These are phyloP conservation scores for Palythoa grandis DNA, from an alignment of 92 coral and sea anemone species.

Conservation along the genomic window DNA sequence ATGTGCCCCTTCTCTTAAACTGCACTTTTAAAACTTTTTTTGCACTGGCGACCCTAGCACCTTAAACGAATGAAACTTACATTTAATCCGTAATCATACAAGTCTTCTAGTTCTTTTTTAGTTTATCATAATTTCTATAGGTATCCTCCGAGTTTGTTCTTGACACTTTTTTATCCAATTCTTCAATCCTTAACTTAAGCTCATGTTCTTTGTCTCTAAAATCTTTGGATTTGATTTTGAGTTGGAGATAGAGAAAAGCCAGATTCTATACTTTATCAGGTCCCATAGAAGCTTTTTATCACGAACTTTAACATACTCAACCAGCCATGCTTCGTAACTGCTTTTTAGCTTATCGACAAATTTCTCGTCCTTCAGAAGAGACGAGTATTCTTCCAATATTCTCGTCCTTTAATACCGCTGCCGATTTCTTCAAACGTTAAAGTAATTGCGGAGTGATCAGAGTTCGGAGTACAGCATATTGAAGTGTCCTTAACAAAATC, in stretches of 20 bases:
- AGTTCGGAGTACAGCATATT: background rate
- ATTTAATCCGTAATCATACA: background rate
- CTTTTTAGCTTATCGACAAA: background rate
- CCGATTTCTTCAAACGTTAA: background rate
- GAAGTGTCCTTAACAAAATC: background rate
- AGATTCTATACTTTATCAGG: background rate
- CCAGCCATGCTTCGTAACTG: background rate
- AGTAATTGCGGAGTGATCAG: background rate
- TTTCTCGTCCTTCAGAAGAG: background rate
- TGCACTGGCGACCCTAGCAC: no score
- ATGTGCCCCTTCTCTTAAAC: no score
- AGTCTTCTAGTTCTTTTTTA: background rate
- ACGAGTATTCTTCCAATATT: background rate
- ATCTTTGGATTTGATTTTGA: background rate
- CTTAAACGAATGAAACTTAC: background rate
- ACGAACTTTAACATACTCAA: background rate
- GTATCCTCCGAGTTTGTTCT: slow-evolving; percentile 11
- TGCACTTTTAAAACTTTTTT: no score
- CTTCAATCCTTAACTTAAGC: background rate
- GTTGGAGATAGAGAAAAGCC: background rate
- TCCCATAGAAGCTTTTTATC: background rate
- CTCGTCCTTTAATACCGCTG: background rate
- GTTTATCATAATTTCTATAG: background rate
- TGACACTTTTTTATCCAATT: background rate
- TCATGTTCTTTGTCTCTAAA: background rate